Evolutionary conservation across 2,113 vertebrate genomes (phyloP).

Genomic region (Ursus arctos): DNA sequence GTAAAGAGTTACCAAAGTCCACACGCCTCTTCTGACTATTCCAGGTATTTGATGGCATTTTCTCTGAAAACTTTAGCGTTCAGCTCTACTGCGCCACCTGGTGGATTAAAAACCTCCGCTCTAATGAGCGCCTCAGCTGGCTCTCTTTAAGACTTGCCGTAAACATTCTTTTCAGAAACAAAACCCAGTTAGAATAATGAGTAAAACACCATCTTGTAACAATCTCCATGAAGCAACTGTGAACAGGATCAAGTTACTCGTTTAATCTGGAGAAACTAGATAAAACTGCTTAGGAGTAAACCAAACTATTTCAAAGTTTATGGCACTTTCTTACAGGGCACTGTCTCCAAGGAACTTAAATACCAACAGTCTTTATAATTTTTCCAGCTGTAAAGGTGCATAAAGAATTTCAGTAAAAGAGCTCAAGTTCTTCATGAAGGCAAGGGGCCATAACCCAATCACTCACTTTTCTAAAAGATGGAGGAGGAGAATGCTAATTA

Average conservation of each 20-base stretch:
- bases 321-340: background rate
- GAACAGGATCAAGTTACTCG: background rate
- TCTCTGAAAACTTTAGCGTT: background rate
- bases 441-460: background rate
- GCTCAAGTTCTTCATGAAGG: background rate
- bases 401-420: background rate
- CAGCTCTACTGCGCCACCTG: slow-evolving; percentile 81
- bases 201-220: background rate
- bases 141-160: background rate
- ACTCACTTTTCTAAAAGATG: background rate
- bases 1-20: background rate
- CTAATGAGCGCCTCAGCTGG: background rate
- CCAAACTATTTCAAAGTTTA: background rate
- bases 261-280: background rate
- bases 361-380: background rate
- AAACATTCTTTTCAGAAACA: background rate
- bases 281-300: background rate
- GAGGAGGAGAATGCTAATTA: background rate
- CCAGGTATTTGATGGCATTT: background rate
- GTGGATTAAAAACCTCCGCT: slow-evolving; percentile 60
- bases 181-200: background rate
- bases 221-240: background rate
- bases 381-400: background rate
- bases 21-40: background rate
- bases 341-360: background rate